phyloP scores from a whole-genome alignment of 2,113 vertebrate species.

The Bothrops jararaca region DNA sequence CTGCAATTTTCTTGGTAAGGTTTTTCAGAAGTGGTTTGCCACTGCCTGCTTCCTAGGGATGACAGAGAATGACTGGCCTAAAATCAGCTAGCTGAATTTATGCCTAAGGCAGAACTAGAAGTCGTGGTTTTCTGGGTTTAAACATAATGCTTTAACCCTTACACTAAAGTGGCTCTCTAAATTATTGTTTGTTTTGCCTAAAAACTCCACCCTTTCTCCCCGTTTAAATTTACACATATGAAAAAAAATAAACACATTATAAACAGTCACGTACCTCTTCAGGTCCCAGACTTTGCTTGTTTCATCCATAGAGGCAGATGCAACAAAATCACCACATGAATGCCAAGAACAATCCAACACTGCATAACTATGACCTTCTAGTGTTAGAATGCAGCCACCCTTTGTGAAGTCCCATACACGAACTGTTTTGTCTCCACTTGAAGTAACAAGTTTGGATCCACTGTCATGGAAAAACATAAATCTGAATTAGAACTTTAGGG shows the following conservation, averaged over 20 bases:
- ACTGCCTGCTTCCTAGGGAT: background rate
- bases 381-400: constrained; percentile 64
- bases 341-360: constrained; percentile 79
- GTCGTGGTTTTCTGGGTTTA: background rate
- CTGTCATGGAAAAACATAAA: constrained; percentile 36
- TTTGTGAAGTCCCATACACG: constrained; percentile 72
- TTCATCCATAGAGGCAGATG: constrained; percentile 80
- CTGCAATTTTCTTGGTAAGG: background rate
- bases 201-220: too few species aligned
- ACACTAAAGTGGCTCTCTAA: background rate
- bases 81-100: background rate
- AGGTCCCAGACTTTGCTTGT: constrained; percentile 79
- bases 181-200: background rate
- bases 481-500: background rate
- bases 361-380: constrained; percentile 69
- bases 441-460: constrained; percentile 70
- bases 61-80: background rate
- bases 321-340: constrained; percentile 75
- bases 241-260: background rate
- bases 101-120: background rate
- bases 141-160: background rate
- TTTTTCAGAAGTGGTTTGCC: background rate
- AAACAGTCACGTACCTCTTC: constrained; percentile 61
- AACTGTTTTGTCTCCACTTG: constrained; percentile 71
- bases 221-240: background rate